Percentiles rank a stretch among this genome's conserved stretches.
Evolutionary conservation across 2,888 invertebrate species (phyloP).

Genomic region (Anodontia alba): DNA sequence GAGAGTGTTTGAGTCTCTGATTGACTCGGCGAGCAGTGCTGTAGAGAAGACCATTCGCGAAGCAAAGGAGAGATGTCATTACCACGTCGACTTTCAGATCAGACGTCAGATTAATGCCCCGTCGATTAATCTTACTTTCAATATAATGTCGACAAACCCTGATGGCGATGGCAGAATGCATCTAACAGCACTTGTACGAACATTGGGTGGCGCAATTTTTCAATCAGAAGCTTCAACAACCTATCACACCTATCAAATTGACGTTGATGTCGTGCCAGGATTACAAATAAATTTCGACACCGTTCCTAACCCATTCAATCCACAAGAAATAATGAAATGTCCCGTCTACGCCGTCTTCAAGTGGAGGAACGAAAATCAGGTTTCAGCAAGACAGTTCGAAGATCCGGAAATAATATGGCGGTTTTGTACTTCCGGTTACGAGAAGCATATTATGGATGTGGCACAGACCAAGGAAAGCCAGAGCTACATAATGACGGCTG

Average conservation of each 20-base stretch:
- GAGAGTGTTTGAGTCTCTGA: constrained; percentile 37
- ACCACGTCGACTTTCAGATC: constrained; percentile 23
- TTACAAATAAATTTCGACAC: constrained; percentile 45
- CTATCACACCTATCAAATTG: constrained; percentile 31
- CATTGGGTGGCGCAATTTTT: background rate
- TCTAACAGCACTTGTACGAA: background rate
- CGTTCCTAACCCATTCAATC: constrained; percentile 32
- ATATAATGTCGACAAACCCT: background rate
- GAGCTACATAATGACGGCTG: constrained; percentile 59
- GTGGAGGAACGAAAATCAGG: constrained; percentile 50
- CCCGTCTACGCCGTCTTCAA: constrained; percentile 62
- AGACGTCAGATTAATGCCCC: constrained; percentile 44
- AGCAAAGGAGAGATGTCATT: background rate
- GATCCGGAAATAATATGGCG: constrained; percentile 58
- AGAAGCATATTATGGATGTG: constrained; percentile 62
- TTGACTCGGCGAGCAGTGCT: constrained; percentile 12
- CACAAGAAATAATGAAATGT: constrained; percentile 35
- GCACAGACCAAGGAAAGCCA: constrained; percentile 32
- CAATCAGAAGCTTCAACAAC: background rate
- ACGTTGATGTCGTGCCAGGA: constrained; percentile 65
- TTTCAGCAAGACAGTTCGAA: background rate
- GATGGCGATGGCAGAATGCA: background rate
- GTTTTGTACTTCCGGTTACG: constrained; percentile 60
- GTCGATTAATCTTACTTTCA: constrained; percentile 50
- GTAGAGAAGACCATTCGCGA: background rate